Base-by-base conservation (phyloP, 2,113 vertebrate species). In the Carettochelys insculpta region DNA sequence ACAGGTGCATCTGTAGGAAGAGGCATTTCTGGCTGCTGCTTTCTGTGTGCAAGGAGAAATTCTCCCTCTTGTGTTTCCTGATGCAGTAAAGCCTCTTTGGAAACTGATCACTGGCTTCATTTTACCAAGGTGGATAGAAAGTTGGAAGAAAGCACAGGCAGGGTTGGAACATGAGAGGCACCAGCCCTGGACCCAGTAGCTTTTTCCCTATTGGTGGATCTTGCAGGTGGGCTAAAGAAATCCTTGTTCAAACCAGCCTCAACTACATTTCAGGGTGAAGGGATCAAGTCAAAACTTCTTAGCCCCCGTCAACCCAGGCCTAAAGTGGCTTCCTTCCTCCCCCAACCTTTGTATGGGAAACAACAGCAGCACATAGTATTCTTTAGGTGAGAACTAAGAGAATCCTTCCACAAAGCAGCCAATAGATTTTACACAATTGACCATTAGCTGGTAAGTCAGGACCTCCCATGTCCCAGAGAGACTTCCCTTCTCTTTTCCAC, bases 71-170 rank as follows among this genome's bases (percentile, higher is more conserved):
- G 34, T 52, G 73, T 11, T 83, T 25, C 78, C 50, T 88, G 65
- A 38, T 43, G 14, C 91, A 89, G 85, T 79, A 58, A 92, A 83
- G 6, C 53, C 3, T 93, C 82, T 86, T n/a, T 68, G 54, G 8
- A 43, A 77, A 31, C 10, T 45, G 17, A 82, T 85, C 80, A 25
- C 9, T 68, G 29, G 6, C 9, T 31, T 88, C 1, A 0, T 76
- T 31, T 56, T 82, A 34, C 19, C 50, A 83, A 51, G 77, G 84
- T 45, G 85, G 27, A 41, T 4, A 43, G 17, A 25, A 53, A 16
- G 20, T 17, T 38, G 5, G 75, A 3, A 1, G 79, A 78, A 87
- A 14, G 56, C 52, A 1, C 4, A 65, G 50, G 52, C 34, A 82
- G 2, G 4, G 25, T 86, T 34, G 71, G 47, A 90, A 51, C 0